These are phyloP conservation scores for Eremobia ochroleuca DNA, from an alignment of 2,888 invertebrate species.

Conservation along the genomic window DNA sequence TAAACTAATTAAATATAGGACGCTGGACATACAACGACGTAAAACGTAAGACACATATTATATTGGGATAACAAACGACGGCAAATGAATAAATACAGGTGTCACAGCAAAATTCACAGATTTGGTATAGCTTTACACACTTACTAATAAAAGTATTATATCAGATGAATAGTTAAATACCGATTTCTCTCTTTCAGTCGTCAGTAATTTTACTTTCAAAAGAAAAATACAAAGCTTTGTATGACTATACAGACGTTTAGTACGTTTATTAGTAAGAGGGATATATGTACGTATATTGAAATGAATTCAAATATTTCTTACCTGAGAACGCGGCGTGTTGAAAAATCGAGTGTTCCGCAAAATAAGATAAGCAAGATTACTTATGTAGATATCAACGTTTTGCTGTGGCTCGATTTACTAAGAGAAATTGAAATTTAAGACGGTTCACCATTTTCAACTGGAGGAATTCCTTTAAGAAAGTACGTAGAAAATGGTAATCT, in stretches of 20 bases:
- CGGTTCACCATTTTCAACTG: conserved; percentile 58
- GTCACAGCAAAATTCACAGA: conserved; percentile 1
- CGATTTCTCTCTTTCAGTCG: too few relatives aligned
- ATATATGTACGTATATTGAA: conserved; percentile 26
- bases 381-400: conserved; percentile 62
- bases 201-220: too few relatives aligned
- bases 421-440: conserved; percentile 66
- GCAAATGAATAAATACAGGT: conserved; percentile 16
- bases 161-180: too few relatives aligned
- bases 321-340: conserved; percentile 17
- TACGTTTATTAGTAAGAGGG: too few relatives aligned
- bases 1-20: not conserved
- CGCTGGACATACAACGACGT: too few relatives aligned
- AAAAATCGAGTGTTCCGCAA: conserved; percentile 49
- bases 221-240: too few relatives aligned
- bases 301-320: conserved; percentile 39
- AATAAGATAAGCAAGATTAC: conserved; percentile 57
- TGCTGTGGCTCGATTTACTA: conserved; percentile 55
- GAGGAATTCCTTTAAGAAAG: conserved; percentile 54
- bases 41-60: not conserved
- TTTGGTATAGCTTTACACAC: not conserved
- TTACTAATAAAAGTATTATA: too few relatives aligned
- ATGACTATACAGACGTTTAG: too few relatives aligned
- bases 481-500: conserved; percentile 73
- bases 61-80: not conserved